phyloP scores from a whole-genome alignment of 2,113 vertebrate genomes.

The Otocyon megalotis region DNA sequence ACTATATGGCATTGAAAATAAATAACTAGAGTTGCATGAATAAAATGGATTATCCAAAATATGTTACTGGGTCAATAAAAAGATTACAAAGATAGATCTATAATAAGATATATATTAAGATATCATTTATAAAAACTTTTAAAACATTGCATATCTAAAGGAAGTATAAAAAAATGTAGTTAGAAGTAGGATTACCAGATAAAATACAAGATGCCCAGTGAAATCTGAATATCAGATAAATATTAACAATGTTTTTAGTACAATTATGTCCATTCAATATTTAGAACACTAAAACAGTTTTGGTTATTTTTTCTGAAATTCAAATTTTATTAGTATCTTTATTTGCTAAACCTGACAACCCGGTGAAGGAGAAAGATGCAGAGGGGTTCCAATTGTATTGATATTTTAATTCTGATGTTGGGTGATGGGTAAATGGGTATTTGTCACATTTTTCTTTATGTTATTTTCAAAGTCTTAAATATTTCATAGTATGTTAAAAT shows the following conservation, averaged over 20 bases:
- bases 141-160: neutral
- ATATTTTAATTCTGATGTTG: neutral
- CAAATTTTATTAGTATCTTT: neutral
- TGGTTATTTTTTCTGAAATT: slow-evolving; percentile 18
- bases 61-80: neutral
- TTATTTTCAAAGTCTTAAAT: slow-evolving; percentile 35
- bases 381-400: neutral
- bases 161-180: neutral
- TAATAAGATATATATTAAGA: neutral
- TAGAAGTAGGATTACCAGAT: neutral
- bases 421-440: neutral
- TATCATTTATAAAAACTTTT: neutral
- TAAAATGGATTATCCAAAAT: neutral
- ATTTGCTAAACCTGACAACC: neutral
- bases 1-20: neutral
- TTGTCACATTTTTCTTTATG: neutral
- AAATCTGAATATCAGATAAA: slow-evolving; percentile 40
- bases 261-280: neutral
- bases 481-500: slow-evolving; percentile 46
- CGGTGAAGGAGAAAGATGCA: neutral
- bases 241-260: neutral
- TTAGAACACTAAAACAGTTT: neutral
- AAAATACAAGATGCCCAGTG: neutral
- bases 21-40: neutral
- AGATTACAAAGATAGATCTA: neutral